Percentiles rank a stretch among this genome's conserved stretches.
Conservation (phyloP, 2,888 invertebrate species). For the Labia minor region DNA sequence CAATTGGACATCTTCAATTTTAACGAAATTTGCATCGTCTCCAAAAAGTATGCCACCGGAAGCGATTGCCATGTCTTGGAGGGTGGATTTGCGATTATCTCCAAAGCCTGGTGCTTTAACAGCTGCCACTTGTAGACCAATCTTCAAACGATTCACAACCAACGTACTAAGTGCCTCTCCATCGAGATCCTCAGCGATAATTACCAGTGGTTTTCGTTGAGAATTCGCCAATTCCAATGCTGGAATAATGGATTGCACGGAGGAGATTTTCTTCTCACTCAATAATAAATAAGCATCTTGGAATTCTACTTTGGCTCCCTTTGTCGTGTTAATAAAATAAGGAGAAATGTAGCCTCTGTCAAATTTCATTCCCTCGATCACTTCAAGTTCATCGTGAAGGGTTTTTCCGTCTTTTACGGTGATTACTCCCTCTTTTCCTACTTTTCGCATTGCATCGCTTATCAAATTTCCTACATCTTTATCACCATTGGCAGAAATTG, state of each 20-base stretch:
- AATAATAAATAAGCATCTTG: conserved; percentile 30
- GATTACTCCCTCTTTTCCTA: conserved; percentile 31
- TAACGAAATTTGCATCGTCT: conserved; percentile 31
- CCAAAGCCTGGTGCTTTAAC: conserved; percentile 44
- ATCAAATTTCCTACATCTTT: conserved; percentile 29
- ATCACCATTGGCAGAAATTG: conserved; percentile 32
- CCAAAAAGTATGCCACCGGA: conserved; percentile 40
- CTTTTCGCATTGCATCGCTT: conserved; percentile 30
- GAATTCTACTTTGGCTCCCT: conserved; percentile 26
- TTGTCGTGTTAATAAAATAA: conserved; percentile 30
- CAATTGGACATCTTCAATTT: conserved; percentile 36
- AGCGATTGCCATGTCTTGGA: conserved; percentile 40
- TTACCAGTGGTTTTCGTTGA: conserved; percentile 26
- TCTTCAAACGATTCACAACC: conserved; percentile 39
- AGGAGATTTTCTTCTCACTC: conserved; percentile 28
- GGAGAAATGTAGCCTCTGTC: conserved; percentile 32
- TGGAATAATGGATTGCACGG: conserved; percentile 27
- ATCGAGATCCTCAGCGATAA: conserved; percentile 41
- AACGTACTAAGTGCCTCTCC: conserved; percentile 41
- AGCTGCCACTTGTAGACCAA: conserved; percentile 41
- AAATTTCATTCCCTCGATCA: conserved; percentile 31
- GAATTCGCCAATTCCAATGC: conserved; percentile 28
- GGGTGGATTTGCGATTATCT: conserved; percentile 40
- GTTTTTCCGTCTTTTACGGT: conserved; percentile 30
- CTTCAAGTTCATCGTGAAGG: conserved; percentile 26